Conservation (phyloP, 2,888 invertebrate species). For the Periphyllus acericola region DNA sequence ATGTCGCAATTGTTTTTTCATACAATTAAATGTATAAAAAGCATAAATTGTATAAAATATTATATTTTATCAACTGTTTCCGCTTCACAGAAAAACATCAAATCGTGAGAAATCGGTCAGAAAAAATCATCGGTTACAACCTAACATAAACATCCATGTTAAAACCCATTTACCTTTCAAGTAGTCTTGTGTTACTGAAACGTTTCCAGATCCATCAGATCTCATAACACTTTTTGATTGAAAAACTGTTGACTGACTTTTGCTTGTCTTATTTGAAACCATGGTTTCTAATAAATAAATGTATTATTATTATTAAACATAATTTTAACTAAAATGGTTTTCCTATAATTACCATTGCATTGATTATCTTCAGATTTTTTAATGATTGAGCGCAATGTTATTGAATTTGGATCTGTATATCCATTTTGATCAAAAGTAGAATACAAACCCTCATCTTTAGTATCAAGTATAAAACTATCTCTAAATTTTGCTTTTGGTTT, state of each 20-base stretch:
- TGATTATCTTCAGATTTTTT: constrained; percentile 15
- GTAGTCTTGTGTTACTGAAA: constrained; percentile 65
- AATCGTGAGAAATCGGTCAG: no score
- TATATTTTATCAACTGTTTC: no score
- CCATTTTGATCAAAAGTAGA: constrained; percentile 44
- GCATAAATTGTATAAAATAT: no score
- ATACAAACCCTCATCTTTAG: constrained; percentile 61
- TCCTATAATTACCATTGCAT: constrained; percentile 19
- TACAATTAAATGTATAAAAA: neutral
- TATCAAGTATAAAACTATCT: constrained; percentile 65
- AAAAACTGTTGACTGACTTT: constrained; percentile 65
- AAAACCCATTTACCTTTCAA: constrained; percentile 65
- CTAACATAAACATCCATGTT: constrained; percentile 17
- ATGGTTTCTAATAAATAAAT: constrained; percentile 43
- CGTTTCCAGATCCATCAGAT: constrained; percentile 66
- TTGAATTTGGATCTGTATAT: constrained; percentile 33
- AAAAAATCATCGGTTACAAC: no score
- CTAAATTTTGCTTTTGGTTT: constrained; percentile 66
- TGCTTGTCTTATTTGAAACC: constrained; percentile 54
- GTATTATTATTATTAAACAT: neutral
- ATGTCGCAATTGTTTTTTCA: neutral
- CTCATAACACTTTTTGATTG: constrained; percentile 65
- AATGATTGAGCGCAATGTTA: constrained; percentile 40
- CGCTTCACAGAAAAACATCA: no score
- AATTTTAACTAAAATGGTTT: neutral